Base-by-base conservation (phyloP, 2,797 vertebrate species). In the Rhynchonycteris naso region DNA sequence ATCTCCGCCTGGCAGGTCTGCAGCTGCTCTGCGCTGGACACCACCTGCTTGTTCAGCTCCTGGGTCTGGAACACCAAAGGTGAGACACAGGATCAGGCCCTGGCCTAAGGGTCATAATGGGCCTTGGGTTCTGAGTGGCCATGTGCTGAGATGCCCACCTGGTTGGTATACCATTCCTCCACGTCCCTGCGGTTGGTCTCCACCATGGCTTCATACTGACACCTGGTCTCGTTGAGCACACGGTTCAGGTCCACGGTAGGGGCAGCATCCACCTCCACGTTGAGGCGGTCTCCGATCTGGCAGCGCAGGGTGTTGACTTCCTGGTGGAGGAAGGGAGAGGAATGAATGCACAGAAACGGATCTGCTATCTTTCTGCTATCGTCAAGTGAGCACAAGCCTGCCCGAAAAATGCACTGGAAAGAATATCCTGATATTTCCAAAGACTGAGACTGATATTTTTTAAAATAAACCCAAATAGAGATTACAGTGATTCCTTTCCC, bases 151-250 rank as follows among this genome's bases (percentile, higher is more conserved):
- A 2, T 35, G 18, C 92, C 97, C 94, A 99, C 99, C 99, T 99
- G 98, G 8, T 98, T 98, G 95, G 95, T 98, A 96, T 99, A 99
- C 99, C 99, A 99, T 59, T 96, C 11, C 96, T 99, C 99, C 89
- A 99, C 99, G 4, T 99, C 99, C 1, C 98, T 98, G 83, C 98
- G 98, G 91, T 99, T 99, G 97, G 98, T 99, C 1, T 99, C 98
- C 50, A 98, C 98, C 97, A 99, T 98, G 92, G 94, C 11, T 96
- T 99, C 99, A 0, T 99, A 99, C 96, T 99, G 99, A 85, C 98
- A 8, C 28, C 99, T 98, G 94, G 99, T 98, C 47, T 99, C 99
- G 0, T 98, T 98, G 97, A 99, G 52, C 81, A 98, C 78, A 30
- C 91, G 98, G 98, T 98, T 99, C 80, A 99, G 98, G 97, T 99